Base-by-base conservation (phyloP, 2,797 vertebrate genomes). In the Arctocebus calabarensis region DNA sequence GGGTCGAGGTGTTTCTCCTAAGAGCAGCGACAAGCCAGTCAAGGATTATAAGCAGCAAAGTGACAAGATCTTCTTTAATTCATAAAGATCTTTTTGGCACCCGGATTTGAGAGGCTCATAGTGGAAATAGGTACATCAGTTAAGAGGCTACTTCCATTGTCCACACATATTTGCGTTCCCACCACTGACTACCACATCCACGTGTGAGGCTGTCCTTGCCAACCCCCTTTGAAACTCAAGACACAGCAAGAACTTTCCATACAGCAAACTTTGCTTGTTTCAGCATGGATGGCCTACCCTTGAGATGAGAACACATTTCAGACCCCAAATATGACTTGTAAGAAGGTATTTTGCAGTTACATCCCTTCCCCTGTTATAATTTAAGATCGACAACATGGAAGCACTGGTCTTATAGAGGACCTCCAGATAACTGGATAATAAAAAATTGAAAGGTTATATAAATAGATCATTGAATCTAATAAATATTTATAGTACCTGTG, bases 371-470 rank as follows among this genome's bases (percentile, higher is more conserved):
- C 81, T 68, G 79, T 97, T 97, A 84, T 94, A 96, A 91, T 96
- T 94, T 91, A 87, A 97, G 92, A 93, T 83, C 68, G 84, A 93
- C 75, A 87, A 64, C 8, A 4, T 84, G 68, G 71, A 93, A 86
- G 93, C 37, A 66, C 32, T 27, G 71, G 89, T 96, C 89, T 93
- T 84, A 79, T 1, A 94, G 91, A 97, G 91, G 95, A 34, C 81
- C 85, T 74, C 78, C 66, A 94, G 94, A 96, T 97, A 94, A 97
- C 84, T 93, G 82, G 75, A 79, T 95, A 96, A 95, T 97, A 94
- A 97, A 97, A 96, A 87, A 93, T 95, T 90, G 93, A 97, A 95
- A 94, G 73, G 83, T 93, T 96, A 64, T 92, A 95, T 95, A 97
- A 97, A 87, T 93, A 97, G 96, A 95, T 94, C 89, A 93, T 79